Evolutionary conservation across 1,140 invertebrate species (phyloP).

Genomic region (Andricus grossulariae): DNA sequence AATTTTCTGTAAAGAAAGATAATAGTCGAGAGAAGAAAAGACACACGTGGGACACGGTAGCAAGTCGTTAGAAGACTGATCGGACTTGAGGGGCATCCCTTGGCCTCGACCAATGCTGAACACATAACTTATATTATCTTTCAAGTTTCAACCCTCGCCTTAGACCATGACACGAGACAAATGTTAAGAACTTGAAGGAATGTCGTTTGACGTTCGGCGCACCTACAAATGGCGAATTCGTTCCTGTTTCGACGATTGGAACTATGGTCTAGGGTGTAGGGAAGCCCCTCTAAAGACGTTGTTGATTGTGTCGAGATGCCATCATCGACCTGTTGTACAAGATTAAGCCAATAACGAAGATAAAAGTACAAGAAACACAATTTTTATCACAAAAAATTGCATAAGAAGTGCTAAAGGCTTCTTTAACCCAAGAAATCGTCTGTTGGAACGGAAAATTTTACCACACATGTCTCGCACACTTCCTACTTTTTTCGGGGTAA

Average conservation of each 20-base stretch:
- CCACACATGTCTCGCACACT: too few species aligned
- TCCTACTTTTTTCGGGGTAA: too few species aligned
- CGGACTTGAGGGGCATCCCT: slow-evolving; percentile 74
- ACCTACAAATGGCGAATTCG: slow-evolving; percentile 9
- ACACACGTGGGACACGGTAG: slow-evolving; percentile 64
- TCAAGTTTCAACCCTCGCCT: slow-evolving; percentile 59
- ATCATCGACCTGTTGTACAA: slow-evolving; percentile 23
- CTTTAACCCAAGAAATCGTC: too few species aligned
- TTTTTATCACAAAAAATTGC: background rate
- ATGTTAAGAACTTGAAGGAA: slow-evolving; percentile 28
- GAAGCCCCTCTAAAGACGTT: slow-evolving; percentile 38
- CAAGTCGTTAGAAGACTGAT: slow-evolving; percentile 67
- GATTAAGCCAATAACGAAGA: background rate
- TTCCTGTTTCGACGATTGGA: slow-evolving; percentile 39
- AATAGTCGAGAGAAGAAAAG: slow-evolving; percentile 29
- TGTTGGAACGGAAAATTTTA: too few species aligned
- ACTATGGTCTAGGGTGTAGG: background rate
- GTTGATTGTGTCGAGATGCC: slow-evolving; percentile 33
- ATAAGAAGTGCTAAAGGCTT: background rate
- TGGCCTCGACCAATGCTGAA: slow-evolving; percentile 71
- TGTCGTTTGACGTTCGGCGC: background rate
- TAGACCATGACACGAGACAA: slow-evolving; percentile 54
- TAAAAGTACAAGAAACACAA: background rate
- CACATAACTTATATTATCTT: slow-evolving; percentile 72
- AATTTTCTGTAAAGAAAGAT: background rate